Conservation (phyloP, 2,797 vertebrate genomes). For the Sebastes hubbsi region DNA sequence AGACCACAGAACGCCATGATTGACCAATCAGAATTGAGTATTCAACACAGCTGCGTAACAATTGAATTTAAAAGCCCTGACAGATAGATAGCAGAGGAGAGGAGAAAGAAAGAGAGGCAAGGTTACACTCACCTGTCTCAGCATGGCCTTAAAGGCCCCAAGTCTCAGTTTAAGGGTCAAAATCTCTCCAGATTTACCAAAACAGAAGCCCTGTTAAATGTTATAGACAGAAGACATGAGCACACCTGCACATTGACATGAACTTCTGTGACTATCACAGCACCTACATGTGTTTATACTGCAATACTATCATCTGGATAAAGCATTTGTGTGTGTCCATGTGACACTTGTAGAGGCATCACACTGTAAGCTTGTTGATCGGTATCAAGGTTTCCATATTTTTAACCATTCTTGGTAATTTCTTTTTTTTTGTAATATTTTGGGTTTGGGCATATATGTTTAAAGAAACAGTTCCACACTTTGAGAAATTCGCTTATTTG, state of each 20-base stretch:
- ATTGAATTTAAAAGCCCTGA: background rate
- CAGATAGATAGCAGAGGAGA: background rate
- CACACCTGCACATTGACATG: background rate
- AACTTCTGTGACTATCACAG: background rate
- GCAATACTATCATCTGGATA: too few relatives aligned
- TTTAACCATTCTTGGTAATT: background rate
- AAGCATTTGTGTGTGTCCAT: background rate
- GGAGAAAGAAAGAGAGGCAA: background rate
- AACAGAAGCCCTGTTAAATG: constrained; percentile 81
- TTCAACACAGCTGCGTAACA: too few relatives aligned
- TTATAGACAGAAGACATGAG: background rate
- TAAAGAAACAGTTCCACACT: background rate
- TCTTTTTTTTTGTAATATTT: too few relatives aligned
- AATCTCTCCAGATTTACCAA: constrained; percentile 96
- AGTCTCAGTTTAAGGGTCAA: constrained; percentile 91
- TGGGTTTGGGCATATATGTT: background rate
- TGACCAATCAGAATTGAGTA: too few relatives aligned
- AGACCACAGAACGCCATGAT: too few relatives aligned
- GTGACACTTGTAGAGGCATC: background rate
- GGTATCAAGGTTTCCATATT: background rate
- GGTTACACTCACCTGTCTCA: constrained; percentile 88
- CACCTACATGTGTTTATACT: too few relatives aligned
- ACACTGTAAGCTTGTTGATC: background rate
- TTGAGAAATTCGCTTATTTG: background rate
- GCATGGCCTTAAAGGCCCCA: constrained; percentile 91